Evolutionary conservation across 2,113 vertebrate genomes (phyloP), one percentile per base, ranked within the genome.

Genomic region (Lagenorhynchus albirostris): DNA sequence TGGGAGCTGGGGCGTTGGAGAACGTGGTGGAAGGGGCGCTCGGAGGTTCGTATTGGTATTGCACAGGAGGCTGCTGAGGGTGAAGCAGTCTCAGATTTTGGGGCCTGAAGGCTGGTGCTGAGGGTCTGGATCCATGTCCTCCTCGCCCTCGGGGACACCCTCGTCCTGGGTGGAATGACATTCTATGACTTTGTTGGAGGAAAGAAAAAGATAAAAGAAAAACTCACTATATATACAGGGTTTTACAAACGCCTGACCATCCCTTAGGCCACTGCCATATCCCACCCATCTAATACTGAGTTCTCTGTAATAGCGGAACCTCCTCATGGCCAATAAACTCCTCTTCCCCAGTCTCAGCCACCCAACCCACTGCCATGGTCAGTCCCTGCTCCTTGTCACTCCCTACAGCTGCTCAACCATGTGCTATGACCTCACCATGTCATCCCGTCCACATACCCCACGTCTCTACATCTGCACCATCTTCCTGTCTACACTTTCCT

Each of bases 151-250:
- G 98, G 8, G 99, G 98, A 93, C 99, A 99, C 29, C 99, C 99
- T 84, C 99, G 99, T 82, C 99, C 99, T 23, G 99, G 98, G 96
- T 99, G 99, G 98, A 99, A 99, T 12, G 99, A 99, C 99, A 99
- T 99, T 95, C 97, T 98, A 97, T 98, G 98, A 96, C 98, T 98
- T 88, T 62, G 67, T 15, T 7, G 33, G 38, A 90, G 17, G 20
- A 93, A 95, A 95, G 33, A 86, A 81, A 93, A 73, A 63, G 20
- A n/a, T 14, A 29, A 74, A 33, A 55, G 53, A 65, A 97, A 83
- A 87, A 12, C 33, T 80, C 50, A 85, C 8, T 50, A 38, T 29
- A 21, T 36, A 76, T 88, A 82, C 36, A 67, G n/a, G 73, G 6
- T n/a, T 88, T 90, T 63, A 36, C 58, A 92, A 82, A 88, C 44